Base-by-base conservation (phyloP, 2,797 vertebrate genomes). In the Hirundo rustica region DNA sequence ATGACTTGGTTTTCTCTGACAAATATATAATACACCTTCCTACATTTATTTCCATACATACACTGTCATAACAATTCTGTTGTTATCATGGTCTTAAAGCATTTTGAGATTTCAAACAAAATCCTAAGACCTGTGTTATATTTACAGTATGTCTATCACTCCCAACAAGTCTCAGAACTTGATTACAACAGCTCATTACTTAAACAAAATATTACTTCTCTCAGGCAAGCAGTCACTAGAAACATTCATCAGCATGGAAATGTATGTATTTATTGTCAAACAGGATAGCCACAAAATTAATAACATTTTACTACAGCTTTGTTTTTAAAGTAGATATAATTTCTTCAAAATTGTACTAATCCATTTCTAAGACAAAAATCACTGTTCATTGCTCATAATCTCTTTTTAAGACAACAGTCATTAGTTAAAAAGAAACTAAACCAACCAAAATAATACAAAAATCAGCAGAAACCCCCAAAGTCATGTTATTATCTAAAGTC, bases 51-150 rank as follows among this genome's bases (percentile, higher is more conserved):
- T 34, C 54, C 64, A 71, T 26, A 44, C 12, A 42, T 15, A 8
- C 34, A 47, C 32, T 88, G 45, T 38, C 51, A 38, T 18, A 82
- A 76, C 11, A 25, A 32, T 82, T 47, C 26, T 40, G 16, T 29
- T 86, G 13, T 38, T 76, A 62, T 55, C 58, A 29, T 20, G 29
- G 23, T 78, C 57, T 55, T 79, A 44, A 90, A 73, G 34, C 10
- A 3, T 73, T 91, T 88, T 64, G 77, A 82, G 26, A 75, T 25
- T 55, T 75, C 60, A 94, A 76, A 84, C n/a, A 88, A 95, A 95
- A 88, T 61, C 23, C 34, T 84, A 67, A 71, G 70, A 57, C 16
- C 36, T 74, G 48, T 70, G 21, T 29, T 76, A 13, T 67, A 79
- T 89, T 94, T 95, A 27, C 53, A 61, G 48, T 25, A 53, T 5